phyloP scores from a whole-genome alignment of 2,888 invertebrate genomes.

The Tenthredo amoena region DNA sequence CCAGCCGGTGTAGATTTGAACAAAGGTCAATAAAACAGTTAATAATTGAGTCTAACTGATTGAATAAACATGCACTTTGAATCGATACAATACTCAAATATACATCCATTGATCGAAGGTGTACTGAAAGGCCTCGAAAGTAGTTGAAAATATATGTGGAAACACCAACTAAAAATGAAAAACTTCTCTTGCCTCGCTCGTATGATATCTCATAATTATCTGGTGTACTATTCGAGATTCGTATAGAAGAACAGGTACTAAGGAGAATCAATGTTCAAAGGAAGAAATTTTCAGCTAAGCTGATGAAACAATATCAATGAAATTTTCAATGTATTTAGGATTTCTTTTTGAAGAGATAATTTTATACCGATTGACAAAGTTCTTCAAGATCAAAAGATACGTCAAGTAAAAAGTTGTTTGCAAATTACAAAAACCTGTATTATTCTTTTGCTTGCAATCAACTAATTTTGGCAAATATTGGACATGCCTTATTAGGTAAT shows the following conservation, averaged over 20 bases:
- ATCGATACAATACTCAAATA: neutral
- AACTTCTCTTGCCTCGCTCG: neutral
- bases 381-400: no score
- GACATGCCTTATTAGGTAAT: neutral
- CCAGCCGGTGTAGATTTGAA: neutral
- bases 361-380: neutral
- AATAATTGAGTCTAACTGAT: neutral
- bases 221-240: conserved; percentile 1
- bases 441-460: neutral
- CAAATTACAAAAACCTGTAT: neutral
- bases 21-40: neutral
- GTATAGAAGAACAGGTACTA: neutral
- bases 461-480: neutral
- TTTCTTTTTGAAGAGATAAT: neutral
- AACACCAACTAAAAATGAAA: neutral
- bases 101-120: neutral
- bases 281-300: neutral
- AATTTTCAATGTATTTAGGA: neutral
- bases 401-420: neutral
- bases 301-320: neutral
- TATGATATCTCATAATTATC: neutral
- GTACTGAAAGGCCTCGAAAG: neutral
- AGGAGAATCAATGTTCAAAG: neutral
- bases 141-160: neutral
- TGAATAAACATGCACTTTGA: neutral